Evolutionary conservation across 2,888 invertebrate genomes (phyloP), one percentile per base, ranked within the genome.

Genomic region (Hedychridium roseum): DNA sequence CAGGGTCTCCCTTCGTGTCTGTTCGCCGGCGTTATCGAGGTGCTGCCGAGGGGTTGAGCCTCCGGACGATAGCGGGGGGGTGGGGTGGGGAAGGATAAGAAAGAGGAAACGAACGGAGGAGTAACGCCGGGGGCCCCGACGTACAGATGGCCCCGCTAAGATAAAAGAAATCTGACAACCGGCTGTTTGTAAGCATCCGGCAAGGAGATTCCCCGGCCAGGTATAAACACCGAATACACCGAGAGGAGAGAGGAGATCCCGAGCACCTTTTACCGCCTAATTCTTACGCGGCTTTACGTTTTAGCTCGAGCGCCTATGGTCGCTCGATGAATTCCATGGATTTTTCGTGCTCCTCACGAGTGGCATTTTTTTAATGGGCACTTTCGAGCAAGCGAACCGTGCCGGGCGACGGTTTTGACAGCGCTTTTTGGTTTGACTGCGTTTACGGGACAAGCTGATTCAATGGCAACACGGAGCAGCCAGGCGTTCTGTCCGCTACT

Each of bases 81-180:
- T 14, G 15, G 46, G 31, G 15, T 11, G 28, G 16, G 11, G 14
- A 12, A 26, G 43, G 43, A 39, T 26, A 39, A 39, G 39, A 17
- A 39, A 17, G 39, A 23, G 16, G 39, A 43, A 35, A 43, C 26
- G 21, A 50, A 50, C 50, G 28, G 50, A 35, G 37, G 51, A 54
- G 51, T 51, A 54, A 37, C 49, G 54, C 47, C 50, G 41, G 51
- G 45, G 44, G 54, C 49, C 42, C 43, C 46, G 35, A 43, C 60
- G 57, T 58, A 68, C 73, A 71, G 74, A 75, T 77, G 71, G 68
- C 68, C 57, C 58, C 58, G 52, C 59, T 64, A 66, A 77, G 76
- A 77, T 78, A 78, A 76, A 76, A 70, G 72, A 75, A 74, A 76
- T 73, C 76, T 74, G 74, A 76, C 76, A 73, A 74, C 68, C 71